Percentiles rank a stretch among this genome's conserved stretches.
Evolutionary conservation across 1,140 invertebrate species (phyloP).

Genomic region (Heterodera schachtii): DNA sequence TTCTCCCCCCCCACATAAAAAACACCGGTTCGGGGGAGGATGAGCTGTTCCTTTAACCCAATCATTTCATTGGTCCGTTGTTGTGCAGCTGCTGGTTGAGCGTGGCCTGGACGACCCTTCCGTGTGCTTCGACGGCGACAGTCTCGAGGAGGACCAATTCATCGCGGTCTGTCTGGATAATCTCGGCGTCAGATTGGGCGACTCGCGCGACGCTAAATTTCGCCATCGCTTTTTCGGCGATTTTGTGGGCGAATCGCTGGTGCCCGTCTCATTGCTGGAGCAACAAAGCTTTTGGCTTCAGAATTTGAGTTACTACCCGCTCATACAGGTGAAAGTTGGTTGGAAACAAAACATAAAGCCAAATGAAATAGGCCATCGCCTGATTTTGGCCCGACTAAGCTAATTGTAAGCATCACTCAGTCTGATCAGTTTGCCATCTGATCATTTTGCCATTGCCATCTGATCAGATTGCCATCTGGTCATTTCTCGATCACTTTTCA

Average conservation of each 20-base stretch:
- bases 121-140: constrained; percentile 74
- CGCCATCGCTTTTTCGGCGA: constrained; percentile 71
- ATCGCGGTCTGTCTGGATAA: constrained; percentile 86
- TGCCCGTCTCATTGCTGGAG: constrained; percentile 75
- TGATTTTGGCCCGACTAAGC: no score
- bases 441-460: not conserved
- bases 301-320: constrained; percentile 86
- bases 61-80: no score
- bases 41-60: no score
- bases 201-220: constrained; percentile 79
- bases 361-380: no score
- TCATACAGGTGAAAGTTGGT: constrained; percentile 74
- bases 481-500: not conserved
- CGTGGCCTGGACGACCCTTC: constrained; percentile 71
- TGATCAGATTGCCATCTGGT: not conserved
- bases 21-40: no score
- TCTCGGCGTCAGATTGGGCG: constrained; percentile 80
- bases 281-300: constrained; percentile 82
- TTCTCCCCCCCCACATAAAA: no score
- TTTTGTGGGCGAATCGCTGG: not conserved
- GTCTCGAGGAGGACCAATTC: constrained; percentile 85
- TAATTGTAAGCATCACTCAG: not conserved
- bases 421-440: not conserved
- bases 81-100: constrained; percentile 42
- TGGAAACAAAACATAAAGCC: not conserved